Base-by-base conservation (phyloP, 2,113 vertebrate genomes). In the Pseudorasbora parva region DNA sequence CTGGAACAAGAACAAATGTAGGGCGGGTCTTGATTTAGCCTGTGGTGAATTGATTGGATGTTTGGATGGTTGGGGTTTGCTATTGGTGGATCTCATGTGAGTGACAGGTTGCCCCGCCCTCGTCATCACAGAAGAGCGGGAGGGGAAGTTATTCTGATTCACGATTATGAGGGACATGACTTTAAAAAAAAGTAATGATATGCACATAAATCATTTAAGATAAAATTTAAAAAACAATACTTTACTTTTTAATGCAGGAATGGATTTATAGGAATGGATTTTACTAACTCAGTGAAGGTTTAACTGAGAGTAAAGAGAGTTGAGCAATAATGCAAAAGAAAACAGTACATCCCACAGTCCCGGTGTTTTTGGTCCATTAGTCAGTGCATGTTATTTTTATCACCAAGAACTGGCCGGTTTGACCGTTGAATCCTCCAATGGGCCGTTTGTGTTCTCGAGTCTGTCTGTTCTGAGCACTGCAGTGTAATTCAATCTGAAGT, bases 401-500 rank as follows among this genome's bases (percentile, higher is more conserved):
- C 43, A 0, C 23, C 8, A 17, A 64, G 77, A 79, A 59, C 59
- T 21, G 41, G 6, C 62, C 5, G 8, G 25, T 79, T 66, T 51
- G 77, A 79, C 77, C 59, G 41, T 6, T 30, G 59, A 79, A 62
- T 79, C 59, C 77, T 64, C 43, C 25, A 49, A 57, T 5, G 23
- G 41, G 21, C 6, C 14, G 33, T 21, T 79, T 2, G 5, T 49
- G 41, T 62, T 62, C 57, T 62, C 5, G 23, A 25, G 23, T 79
- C 23, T 45, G 56, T 64, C 59, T 79, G 57, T 64, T 79, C 77
- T 49, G 43, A 64, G 59, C 77, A 51, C 43, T 79, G 77, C 77
- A 30, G 77, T 79, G 77, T 66, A 79, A 79, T 51, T 49, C 43
- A 79, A 79, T 79, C 59, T 79, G 8, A 78, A 78, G 57, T 30